Evolutionary conservation across 35 echinoderm and acorn worm genomes (phyloP).

Genomic region (Lytechinus pictus): DNA sequence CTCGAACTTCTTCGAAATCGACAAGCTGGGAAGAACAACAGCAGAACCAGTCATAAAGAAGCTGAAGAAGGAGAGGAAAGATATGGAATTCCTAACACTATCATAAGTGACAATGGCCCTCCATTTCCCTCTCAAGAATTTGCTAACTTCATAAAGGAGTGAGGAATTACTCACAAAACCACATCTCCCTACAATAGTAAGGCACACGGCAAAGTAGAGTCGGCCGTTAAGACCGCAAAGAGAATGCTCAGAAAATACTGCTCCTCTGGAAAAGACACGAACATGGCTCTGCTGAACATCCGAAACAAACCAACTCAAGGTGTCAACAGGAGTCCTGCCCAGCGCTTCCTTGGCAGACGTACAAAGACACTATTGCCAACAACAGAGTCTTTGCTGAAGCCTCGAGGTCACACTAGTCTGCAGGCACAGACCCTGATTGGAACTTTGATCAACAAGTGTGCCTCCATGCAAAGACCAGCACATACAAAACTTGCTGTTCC

Average conservation of each 20-base stretch:
- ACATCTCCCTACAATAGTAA: slow-evolving; percentile 54
- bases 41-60: slow-evolving; percentile 41
- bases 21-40: neutral
- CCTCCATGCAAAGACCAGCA: too few relatives aligned
- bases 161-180: slow-evolving; percentile 23
- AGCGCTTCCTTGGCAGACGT: neutral
- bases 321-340: slow-evolving; percentile 44
- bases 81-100: slow-evolving; percentile 57
- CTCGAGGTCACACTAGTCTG: neutral
- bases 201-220: slow-evolving; percentile 52
- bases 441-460: too few relatives aligned
- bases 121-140: slow-evolving; percentile 30
- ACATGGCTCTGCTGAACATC: neutral
- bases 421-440: too few relatives aligned
- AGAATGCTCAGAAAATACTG: slow-evolving; percentile 46
- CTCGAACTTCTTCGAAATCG: neutral
- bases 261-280: neutral
- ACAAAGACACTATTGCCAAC: slow-evolving; percentile 55
- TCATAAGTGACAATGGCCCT: slow-evolving; percentile 68
- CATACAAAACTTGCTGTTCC: too few relatives aligned
- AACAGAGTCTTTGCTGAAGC: neutral
- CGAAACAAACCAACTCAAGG: slow-evolving; percentile 49
- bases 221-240: slow-evolving; percentile 51
- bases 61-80: slow-evolving; percentile 28
- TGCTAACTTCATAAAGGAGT: neutral